Conservation (phyloP, 2,113 vertebrate genomes). For the Chlamydotis undulata region DNA sequence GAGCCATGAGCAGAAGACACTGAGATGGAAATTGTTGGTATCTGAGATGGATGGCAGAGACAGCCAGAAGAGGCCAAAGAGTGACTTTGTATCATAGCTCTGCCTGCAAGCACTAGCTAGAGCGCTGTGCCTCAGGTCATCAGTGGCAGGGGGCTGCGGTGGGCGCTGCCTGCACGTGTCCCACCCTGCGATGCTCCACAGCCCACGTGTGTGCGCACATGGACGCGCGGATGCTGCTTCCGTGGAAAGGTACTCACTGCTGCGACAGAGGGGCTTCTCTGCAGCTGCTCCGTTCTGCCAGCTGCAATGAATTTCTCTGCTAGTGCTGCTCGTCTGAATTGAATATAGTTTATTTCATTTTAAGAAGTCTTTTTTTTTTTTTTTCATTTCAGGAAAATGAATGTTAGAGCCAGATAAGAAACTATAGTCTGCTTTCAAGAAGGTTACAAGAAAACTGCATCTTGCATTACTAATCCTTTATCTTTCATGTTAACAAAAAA, state of each 20-base stretch:
- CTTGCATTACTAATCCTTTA: conserved; percentile 88
- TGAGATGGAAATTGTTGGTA: not conserved
- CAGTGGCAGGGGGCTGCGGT: not conserved
- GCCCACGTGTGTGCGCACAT: no score
- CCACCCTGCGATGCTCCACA: not conserved
- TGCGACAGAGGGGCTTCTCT: conserved; percentile 18
- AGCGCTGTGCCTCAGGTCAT: rapidly evolving
- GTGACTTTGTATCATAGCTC: not conserved
- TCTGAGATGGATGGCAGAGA: not conserved
- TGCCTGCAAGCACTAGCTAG: not conserved
- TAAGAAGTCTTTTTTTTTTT: conserved; percentile 68
- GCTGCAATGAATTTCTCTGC: conserved; percentile 65
- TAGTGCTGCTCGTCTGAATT: conserved; percentile 64
- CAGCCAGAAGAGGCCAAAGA: not conserved
- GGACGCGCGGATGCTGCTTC: not conserved
- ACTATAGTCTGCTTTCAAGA: conserved; percentile 85
- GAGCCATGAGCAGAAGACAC: rapidly evolving
- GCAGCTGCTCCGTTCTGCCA: conserved; percentile 59
- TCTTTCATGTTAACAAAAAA: conserved; percentile 87
- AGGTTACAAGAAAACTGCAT: conserved; percentile 86
- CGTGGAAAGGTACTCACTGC: conserved; percentile 1
- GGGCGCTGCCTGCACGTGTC: rapidly evolving
- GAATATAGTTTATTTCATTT: conserved; percentile 81
- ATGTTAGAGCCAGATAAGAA: conserved; percentile 85
- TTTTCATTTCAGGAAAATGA: conserved; percentile 78